Evolutionary conservation across 2,113 vertebrate species (phyloP).

Genomic region (Panthera leo): DNA sequence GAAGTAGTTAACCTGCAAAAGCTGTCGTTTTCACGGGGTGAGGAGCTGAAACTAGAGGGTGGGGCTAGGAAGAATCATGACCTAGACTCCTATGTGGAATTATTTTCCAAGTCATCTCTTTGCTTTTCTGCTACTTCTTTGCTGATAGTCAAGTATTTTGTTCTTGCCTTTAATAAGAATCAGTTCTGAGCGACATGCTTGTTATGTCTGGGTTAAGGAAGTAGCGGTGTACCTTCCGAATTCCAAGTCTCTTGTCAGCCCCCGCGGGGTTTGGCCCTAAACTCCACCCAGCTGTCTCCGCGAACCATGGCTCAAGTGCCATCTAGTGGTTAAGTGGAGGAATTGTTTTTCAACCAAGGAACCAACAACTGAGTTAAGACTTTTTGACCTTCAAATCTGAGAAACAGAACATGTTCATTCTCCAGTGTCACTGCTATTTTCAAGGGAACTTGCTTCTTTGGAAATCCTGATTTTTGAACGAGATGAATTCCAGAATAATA

Average conservation of each 20-base stretch:
- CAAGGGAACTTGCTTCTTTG: not conserved
- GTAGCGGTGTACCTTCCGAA: not conserved
- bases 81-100: not conserved
- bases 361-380: not conserved
- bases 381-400: not conserved
- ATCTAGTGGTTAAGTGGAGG: not conserved
- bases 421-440: not conserved
- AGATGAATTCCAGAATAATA: not conserved
- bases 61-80: not conserved
- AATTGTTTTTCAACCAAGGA: not conserved
- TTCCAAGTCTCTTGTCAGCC: not conserved
- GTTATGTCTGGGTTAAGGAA: not conserved
- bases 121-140: not conserved
- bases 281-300: not conserved
- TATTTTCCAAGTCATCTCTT: not conserved
- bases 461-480: not conserved
- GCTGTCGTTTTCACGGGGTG: not conserved
- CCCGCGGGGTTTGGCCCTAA: not conserved
- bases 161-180: conserved; percentile 11
- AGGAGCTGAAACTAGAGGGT: not conserved
- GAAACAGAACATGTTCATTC: not conserved
- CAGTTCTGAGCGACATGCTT: not conserved
- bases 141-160: not conserved
- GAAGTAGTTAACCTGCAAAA: not conserved
- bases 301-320: not conserved